These are phyloP conservation scores for Garra rufa DNA, from an alignment of 2,113 vertebrate genomes.

Conservation along the genomic window DNA sequence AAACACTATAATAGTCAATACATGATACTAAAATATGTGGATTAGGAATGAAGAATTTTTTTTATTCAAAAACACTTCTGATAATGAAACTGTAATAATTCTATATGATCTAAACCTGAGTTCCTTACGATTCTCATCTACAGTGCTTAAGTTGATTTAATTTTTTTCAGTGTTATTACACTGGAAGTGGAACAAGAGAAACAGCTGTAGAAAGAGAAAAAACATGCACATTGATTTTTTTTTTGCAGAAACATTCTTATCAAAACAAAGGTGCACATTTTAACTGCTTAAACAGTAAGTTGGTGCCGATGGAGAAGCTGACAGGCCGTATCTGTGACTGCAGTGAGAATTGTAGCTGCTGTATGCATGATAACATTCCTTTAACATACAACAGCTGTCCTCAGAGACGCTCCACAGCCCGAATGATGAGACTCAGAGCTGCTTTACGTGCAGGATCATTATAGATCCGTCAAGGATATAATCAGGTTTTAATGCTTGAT, in stretches of 20 bases:
- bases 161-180: not conserved
- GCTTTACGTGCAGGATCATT: not conserved
- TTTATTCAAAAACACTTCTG: not conserved
- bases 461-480: not conserved
- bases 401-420: not conserved
- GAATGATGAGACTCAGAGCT: not conserved
- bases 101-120: not conserved
- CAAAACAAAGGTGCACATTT: not conserved
- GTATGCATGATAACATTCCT: not conserved
- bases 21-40: not conserved
- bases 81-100: not conserved
- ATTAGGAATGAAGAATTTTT: not conserved
- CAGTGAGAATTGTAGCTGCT: not conserved
- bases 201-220: not conserved
- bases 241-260: not conserved
- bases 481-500: conserved; percentile 11
- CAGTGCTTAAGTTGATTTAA: not conserved
- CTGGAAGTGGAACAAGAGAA: not conserved
- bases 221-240: not conserved
- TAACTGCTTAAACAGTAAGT: not conserved
- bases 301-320: not conserved
- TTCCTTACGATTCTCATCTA: not conserved
- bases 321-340: not conserved
- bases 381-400: conserved; percentile 29
- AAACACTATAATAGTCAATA: not conserved